Evolutionary conservation across 2,113 vertebrate genomes (phyloP).

Genomic region (Panthera leo): DNA sequence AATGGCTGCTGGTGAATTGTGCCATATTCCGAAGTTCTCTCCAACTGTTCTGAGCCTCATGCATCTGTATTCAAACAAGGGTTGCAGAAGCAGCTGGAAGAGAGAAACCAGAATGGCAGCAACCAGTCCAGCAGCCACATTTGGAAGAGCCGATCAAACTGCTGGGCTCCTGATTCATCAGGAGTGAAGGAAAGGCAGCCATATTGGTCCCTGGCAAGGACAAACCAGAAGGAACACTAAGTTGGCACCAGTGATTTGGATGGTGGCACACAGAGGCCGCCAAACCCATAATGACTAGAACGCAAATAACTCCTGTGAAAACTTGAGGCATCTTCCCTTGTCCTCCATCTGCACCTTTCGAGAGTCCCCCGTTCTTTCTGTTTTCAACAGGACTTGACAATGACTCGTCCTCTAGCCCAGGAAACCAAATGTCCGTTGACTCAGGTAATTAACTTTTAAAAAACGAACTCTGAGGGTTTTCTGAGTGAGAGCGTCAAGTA

Average conservation of each 20-base stretch:
- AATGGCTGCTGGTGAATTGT: conserved; percentile 82
- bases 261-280: neutral
- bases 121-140: conserved; percentile 81
- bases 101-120: conserved; percentile 83
- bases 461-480: neutral
- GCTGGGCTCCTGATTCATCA: neutral
- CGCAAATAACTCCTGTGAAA: neutral
- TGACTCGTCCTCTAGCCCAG: neutral
- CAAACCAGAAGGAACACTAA: neutral
- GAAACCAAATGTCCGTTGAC: neutral
- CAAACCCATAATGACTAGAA: neutral
- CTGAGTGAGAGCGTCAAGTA: neutral
- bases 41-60: conserved; percentile 85
- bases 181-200: neutral
- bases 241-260: neutral
- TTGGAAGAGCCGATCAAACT: conserved; percentile 75
- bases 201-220: neutral
- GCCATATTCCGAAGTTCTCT: conserved; percentile 83
- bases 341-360: neutral
- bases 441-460: neutral
- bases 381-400: neutral
- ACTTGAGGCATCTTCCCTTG: neutral
- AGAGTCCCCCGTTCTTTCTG: neutral
- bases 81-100: conserved; percentile 84
- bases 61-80: conserved; percentile 85